phyloP scores from a whole-genome alignment of 1,140 invertebrate genomes.

The Panagrolaimus sp. region DNA sequence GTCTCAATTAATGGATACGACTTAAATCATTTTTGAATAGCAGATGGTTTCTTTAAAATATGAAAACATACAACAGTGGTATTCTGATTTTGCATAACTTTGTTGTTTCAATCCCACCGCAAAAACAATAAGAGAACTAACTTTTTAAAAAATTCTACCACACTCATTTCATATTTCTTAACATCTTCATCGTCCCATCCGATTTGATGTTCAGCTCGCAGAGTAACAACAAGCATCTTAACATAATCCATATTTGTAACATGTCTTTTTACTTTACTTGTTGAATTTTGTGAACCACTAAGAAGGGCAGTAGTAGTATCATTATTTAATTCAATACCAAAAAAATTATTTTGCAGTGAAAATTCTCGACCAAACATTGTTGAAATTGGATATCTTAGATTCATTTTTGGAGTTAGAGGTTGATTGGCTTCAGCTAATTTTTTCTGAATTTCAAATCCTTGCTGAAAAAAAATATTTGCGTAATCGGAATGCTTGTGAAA shows the following conservation, averaged over 20 bases:
- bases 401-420: constrained; percentile 23
- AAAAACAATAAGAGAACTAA: constrained; percentile 15
- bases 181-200: constrained; percentile 34
- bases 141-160: constrained; percentile 37
- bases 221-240: constrained; percentile 37
- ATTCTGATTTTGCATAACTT: no score
- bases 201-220: constrained; percentile 33
- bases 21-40: no score
- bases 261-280: not conserved
- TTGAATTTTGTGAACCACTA: not conserved
- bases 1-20: no score
- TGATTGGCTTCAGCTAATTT: constrained; percentile 18
- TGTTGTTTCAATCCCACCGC: no score
- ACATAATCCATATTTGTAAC: constrained; percentile 29
- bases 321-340: constrained; percentile 40
- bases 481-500: no score
- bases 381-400: constrained; percentile 44
- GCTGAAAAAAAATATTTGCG: constrained; percentile 25
- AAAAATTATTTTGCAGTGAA: constrained; percentile 51
- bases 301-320: constrained; percentile 8
- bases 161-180: constrained; percentile 36
- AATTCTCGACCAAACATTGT: constrained; percentile 41
- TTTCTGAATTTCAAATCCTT: constrained; percentile 40
- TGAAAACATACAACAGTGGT: no score
- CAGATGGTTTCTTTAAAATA: no score